Base-by-base conservation (phyloP, 2,113 vertebrate species). In the Calidris pygmaea region DNA sequence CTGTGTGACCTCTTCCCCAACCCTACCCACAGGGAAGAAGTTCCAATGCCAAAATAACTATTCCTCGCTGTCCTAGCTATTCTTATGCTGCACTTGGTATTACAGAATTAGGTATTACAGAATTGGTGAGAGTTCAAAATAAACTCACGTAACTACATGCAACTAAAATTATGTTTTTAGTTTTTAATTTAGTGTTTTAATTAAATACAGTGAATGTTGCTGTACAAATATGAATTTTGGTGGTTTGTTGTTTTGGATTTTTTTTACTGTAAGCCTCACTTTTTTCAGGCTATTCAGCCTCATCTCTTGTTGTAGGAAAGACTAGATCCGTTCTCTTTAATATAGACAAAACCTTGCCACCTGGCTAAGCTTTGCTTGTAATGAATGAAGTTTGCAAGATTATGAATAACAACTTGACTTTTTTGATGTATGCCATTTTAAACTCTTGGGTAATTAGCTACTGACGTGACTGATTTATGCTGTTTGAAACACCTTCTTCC, bases 141-240 rank as follows among this genome's bases (percentile, higher is more conserved):
- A 88, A 95, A 89, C 72, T 84, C 65, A 22, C 84, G 63, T 97
- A 88, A 92, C 67, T 88, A 41, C 85, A 80, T 77, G 75, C 59
- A 88, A 77, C 79, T 80, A 80, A 96, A 97, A 81, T 90, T 71
- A 79, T 56, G 55, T 37, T 77, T 93, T 87, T 77, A 80, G 52
- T 66, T 92, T 96, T 96, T 90, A 80, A 86, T 90, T 92, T 86
- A 77, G 50, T 83, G 47, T 92, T 95, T 88, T 93, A 93, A 84
- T 79, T 45, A 91, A 90, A 80, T 80, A 55, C 60, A 71, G 47
- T 80, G n/a, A 12, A 83, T n/a, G n/a, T 92, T 88, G 59, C 63
- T 86, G 29, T 80, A 92, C 41, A 84, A 81, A 84, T 90, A 76
- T 24, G 32, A 83, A 80, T 85, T 70, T 79, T 60, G 59, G 24